Conservation (phyloP, 2,797 vertebrate species). For the Ptychadena robeensis region DNA sequence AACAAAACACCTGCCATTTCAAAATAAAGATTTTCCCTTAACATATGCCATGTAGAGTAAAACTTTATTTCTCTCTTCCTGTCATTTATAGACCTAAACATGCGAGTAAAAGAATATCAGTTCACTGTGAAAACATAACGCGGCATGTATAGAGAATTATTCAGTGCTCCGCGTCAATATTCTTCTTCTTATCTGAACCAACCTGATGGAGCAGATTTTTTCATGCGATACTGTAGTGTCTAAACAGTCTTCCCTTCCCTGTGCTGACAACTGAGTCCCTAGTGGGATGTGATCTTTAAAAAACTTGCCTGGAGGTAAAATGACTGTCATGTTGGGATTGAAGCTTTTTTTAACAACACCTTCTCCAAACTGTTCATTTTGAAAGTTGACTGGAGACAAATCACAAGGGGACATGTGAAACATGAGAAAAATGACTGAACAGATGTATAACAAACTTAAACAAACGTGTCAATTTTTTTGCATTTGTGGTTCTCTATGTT, state of each 20-base stretch:
- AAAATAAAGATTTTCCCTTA: background rate
- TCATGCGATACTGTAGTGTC: slow-evolving; percentile 28
- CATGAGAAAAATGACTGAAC: slow-evolving; percentile 52
- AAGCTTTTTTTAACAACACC: slow-evolving; percentile 54
- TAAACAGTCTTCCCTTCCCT: slow-evolving; percentile 25
- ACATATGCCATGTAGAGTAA: background rate
- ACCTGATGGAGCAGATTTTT: slow-evolving; percentile 20
- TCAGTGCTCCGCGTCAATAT: background rate
- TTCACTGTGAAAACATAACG: background rate
- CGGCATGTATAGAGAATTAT: background rate
- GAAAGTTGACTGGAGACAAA: slow-evolving; percentile 45
- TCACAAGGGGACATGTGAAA: slow-evolving; percentile 38
- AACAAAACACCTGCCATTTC: background rate
- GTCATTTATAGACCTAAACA: background rate
- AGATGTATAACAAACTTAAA: slow-evolving; percentile 33
- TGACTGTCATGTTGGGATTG: slow-evolving; percentile 42
- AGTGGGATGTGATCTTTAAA: slow-evolving; percentile 50
- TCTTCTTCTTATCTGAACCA: slow-evolving; percentile 4
- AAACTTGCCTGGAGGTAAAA: slow-evolving; percentile 58
- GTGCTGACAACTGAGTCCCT: slow-evolving; percentile 42
- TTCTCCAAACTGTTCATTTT: slow-evolving; percentile 51
- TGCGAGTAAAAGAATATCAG: background rate
- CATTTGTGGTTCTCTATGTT: background rate
- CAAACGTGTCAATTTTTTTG: background rate
- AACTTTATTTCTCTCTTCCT: background rate